These are phyloP conservation scores for Chromoteleia sp. DNA, from an alignment of 2,888 invertebrate genomes.

Conservation along the genomic window DNA sequence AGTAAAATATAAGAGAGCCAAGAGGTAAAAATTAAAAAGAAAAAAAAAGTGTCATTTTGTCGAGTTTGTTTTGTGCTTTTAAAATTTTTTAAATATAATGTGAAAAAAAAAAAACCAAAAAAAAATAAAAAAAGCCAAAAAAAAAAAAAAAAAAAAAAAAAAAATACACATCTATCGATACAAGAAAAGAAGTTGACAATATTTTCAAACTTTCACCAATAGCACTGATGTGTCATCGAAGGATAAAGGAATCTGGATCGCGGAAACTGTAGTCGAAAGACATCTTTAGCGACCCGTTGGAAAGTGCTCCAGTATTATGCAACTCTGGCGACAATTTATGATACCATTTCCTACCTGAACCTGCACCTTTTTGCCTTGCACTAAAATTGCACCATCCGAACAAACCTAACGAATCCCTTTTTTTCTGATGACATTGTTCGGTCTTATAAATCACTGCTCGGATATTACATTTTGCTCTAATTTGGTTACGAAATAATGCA, in stretches of 20 bases:
- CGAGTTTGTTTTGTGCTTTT: too few species aligned
- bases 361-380: constrained; percentile 24
- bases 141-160: too few species aligned
- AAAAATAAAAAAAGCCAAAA: too few species aligned
- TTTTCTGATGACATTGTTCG: constrained; percentile 62
- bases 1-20: too few species aligned
- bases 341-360: constrained; percentile 48
- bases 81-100: too few species aligned
- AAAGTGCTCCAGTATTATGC: constrained; percentile 68
- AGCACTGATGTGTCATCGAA: constrained; percentile 29
- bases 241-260: constrained; percentile 48
- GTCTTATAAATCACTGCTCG: constrained; percentile 64
- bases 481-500: constrained; percentile 55
- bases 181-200: constrained; percentile 28
- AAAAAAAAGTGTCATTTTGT: too few species aligned
- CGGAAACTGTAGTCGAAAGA: constrained; percentile 42
- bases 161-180: constrained; percentile 2
- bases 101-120: too few species aligned
- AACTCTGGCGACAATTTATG: constrained; percentile 60
- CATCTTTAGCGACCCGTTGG: constrained; percentile 17
- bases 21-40: too few species aligned
- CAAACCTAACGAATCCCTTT: constrained; percentile 64
- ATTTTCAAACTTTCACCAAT: constrained; percentile 56
- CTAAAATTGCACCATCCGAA: constrained; percentile 57
- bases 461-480: constrained; percentile 52